Conservation (phyloP, 1,140 invertebrate species). For the Calephelis nemesis region DNA sequence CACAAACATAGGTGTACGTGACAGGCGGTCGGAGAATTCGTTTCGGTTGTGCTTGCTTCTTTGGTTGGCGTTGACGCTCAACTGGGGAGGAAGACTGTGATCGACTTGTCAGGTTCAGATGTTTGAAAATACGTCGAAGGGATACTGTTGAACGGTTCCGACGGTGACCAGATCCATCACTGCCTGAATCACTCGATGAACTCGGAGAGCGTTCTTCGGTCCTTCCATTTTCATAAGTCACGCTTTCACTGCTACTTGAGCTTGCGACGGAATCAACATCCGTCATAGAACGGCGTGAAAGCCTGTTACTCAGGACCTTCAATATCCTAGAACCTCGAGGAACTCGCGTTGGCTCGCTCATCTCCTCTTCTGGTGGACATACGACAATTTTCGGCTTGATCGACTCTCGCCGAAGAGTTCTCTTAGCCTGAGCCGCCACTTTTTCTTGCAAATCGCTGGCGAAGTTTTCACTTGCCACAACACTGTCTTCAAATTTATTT, state of each 20-base stretch:
- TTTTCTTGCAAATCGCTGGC: slow-evolving; percentile 53
- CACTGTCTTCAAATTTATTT: slow-evolving; percentile 59
- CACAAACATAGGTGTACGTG: slow-evolving; percentile 88
- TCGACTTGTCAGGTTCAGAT: slow-evolving; percentile 81
- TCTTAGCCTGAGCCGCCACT: slow-evolving; percentile 43
- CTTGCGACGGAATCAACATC: slow-evolving; percentile 81
- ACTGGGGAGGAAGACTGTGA: slow-evolving; percentile 82
- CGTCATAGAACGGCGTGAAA: slow-evolving; percentile 77
- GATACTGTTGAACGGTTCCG: slow-evolving; percentile 83
- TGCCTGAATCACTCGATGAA: slow-evolving; percentile 81
- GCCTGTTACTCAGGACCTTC: slow-evolving; percentile 80
- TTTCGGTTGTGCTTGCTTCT: slow-evolving; percentile 76
- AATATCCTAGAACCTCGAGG: slow-evolving; percentile 80
- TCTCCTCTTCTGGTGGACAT: slow-evolving; percentile 72
- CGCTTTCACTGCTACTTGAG: slow-evolving; percentile 79
- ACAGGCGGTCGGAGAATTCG: slow-evolving; percentile 86
- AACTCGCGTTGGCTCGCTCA: slow-evolving; percentile 53
- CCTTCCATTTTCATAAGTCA: slow-evolving; percentile 63
- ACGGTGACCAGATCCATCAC: slow-evolving; percentile 78
- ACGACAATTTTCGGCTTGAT: slow-evolving; percentile 71
- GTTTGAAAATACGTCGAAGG: slow-evolving; percentile 85
- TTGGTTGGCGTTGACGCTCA: slow-evolving; percentile 70
- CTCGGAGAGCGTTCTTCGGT: slow-evolving; percentile 73
- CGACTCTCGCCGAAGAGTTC: slow-evolving; percentile 49
- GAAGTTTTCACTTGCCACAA: slow-evolving; percentile 55